These are phyloP conservation scores for Xiphophorus couchianus DNA, from an alignment of 2,113 vertebrate species.

Conservation along the genomic window DNA sequence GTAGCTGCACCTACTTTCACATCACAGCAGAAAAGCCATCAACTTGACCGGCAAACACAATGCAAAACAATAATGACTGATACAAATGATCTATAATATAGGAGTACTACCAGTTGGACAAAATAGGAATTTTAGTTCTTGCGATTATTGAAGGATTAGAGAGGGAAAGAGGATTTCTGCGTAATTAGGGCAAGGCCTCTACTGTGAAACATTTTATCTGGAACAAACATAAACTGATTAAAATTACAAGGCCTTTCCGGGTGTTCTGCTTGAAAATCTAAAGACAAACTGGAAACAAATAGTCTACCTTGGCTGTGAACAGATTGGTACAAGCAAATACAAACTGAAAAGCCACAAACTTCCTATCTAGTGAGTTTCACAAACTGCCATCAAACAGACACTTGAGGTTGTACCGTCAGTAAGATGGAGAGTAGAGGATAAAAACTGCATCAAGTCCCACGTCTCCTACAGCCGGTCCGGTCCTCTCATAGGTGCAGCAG, in stretches of 20 bases:
- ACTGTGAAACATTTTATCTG: slow-evolving; percentile 46
- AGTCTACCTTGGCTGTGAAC: background rate
- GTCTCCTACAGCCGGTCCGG: slow-evolving; percentile 30
- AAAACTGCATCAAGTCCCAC: slow-evolving; percentile 15
- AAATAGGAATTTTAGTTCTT: slow-evolving; percentile 11
- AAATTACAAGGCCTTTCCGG: too few relatives aligned
- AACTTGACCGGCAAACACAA: background rate
- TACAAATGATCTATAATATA: background rate
- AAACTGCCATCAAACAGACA: background rate
- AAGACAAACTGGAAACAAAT: background rate
- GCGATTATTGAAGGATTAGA: slow-evolving; percentile 55
- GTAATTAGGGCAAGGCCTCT: slow-evolving; percentile 53
- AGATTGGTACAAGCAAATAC: background rate
- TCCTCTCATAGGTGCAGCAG: slow-evolving; percentile 31
- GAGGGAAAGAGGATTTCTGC: slow-evolving; percentile 49
- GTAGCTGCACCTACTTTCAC: slow-evolving; percentile 34
- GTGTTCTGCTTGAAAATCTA: background rate
- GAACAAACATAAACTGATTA: slow-evolving; percentile 7
- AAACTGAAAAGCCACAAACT: slow-evolving; percentile 25
- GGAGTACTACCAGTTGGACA: slow-evolving; percentile 27
- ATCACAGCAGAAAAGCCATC: slow-evolving; percentile 1
- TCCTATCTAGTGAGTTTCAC: slow-evolving; percentile 25
- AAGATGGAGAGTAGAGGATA: slow-evolving; percentile 11
- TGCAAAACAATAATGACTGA: background rate
- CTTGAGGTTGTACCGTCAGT: slow-evolving; percentile 33